Evolutionary conservation across 92 coral and sea anemone species (phyloP).

Genomic region (Muricea muricata): DNA sequence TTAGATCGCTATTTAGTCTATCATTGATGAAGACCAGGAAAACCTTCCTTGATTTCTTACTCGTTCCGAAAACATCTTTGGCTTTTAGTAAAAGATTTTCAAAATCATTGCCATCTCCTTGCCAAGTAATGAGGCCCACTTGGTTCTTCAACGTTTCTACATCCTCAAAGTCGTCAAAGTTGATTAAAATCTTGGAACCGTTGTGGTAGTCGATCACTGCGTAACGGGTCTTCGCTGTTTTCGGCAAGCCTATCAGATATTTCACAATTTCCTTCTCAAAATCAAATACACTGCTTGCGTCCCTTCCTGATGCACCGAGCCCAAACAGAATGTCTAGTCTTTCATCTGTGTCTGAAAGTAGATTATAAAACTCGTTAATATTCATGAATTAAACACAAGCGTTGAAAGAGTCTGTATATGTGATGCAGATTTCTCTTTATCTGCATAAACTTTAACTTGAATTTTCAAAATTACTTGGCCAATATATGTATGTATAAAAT

Average conservation of each 20-base stretch:
- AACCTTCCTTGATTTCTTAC: slow-evolving; percentile 5
- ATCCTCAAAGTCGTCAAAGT: slow-evolving; percentile 59
- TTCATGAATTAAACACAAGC: too few relatives aligned
- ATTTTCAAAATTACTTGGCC: too few relatives aligned
- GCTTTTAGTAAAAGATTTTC: slow-evolving; percentile 8
- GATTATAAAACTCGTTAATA: too few relatives aligned
- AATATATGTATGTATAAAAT: too few relatives aligned
- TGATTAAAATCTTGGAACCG: slow-evolving; percentile 3
- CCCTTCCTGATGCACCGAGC: slow-evolving; percentile 77
- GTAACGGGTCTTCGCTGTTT: slow-evolving; percentile 28
- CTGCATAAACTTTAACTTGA: too few relatives aligned
- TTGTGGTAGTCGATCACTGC: slow-evolving; percentile 30
- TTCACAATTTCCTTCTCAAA: slow-evolving; percentile 80
- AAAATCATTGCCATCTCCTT: slow-evolving; percentile 27
- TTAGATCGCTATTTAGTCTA: not conserved
- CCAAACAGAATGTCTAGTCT: slow-evolving; percentile 78
- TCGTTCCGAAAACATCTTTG: slow-evolving; percentile 14
- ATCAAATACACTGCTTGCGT: slow-evolving; percentile 63
- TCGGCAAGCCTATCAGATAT: slow-evolving; percentile 48
- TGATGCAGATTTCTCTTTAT: too few relatives aligned
- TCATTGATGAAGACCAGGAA: slow-evolving; percentile 28
- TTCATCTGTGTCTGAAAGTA: slow-evolving; percentile 10
- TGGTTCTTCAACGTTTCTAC: slow-evolving; percentile 66
- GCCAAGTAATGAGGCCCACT: slow-evolving; percentile 1
- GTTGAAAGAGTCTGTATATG: too few relatives aligned